Percentiles rank a stretch among this genome's conserved stretches.
Conservation (phyloP, 1,140 invertebrate species). For the Onthophagus taurus region DNA sequence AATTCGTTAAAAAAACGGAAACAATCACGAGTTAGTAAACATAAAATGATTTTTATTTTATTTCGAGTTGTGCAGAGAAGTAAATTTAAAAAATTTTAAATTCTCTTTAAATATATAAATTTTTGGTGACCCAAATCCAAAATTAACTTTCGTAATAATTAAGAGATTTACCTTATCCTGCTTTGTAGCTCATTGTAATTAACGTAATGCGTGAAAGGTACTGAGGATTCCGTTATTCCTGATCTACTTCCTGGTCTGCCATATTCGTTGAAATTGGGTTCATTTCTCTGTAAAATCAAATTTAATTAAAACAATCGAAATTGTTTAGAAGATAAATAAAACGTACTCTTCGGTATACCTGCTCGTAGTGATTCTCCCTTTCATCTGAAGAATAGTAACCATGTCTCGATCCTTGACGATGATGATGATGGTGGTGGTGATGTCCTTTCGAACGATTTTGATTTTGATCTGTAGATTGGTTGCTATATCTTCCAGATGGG, state of each 20-base stretch:
- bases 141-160: too few relatives aligned
- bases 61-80: too few relatives aligned
- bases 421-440: slow-evolving; percentile 18
- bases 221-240: slow-evolving; percentile 43
- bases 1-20: too few relatives aligned
- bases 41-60: too few relatives aligned
- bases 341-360: slow-evolving; percentile 14
- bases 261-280: slow-evolving; percentile 28
- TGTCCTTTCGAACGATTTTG: slow-evolving; percentile 17
- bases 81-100: too few relatives aligned
- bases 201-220: slow-evolving; percentile 66
- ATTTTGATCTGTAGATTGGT: slow-evolving; percentile 17
- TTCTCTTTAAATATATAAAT: too few relatives aligned
- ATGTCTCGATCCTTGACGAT: slow-evolving; percentile 18
- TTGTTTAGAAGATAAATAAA: background rate
- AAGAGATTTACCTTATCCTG: slow-evolving; percentile 64
- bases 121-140: too few relatives aligned
- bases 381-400: slow-evolving; percentile 29
- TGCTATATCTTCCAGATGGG: slow-evolving; percentile 5
- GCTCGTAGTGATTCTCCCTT: slow-evolving; percentile 24
- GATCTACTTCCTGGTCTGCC: slow-evolving; percentile 45
- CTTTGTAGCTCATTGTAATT: slow-evolving; percentile 79
- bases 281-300: slow-evolving; percentile 10
- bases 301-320: background rate
- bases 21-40: too few relatives aligned